phyloP scores from a whole-genome alignment of 2,888 invertebrate species.

The Orthosia gracilis region DNA sequence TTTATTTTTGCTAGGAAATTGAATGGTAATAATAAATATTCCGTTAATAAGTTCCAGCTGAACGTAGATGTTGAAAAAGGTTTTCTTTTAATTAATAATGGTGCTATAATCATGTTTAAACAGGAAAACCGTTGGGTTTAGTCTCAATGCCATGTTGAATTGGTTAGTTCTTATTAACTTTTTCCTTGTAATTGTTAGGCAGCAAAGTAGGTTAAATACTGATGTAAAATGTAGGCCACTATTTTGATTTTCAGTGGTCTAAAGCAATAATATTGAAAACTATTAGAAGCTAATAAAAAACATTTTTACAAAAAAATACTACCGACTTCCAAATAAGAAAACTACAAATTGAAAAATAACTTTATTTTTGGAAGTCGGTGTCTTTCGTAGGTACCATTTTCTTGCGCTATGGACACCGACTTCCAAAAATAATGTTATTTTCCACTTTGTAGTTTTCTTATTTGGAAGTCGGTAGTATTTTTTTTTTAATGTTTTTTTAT shows the following conservation, averaged over 20 bases:
- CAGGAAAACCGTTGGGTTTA: constrained; percentile 23
- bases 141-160: constrained; percentile 27
- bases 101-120: neutral
- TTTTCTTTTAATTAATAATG: neutral
- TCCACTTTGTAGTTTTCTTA: no score
- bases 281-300: no score
- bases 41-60: no score
- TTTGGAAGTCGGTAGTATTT: no score
- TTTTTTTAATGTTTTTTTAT: no score
- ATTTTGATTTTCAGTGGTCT: neutral
- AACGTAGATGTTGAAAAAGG: neutral
- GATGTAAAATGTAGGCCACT: neutral
- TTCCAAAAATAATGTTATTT: no score
- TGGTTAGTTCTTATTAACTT: neutral
- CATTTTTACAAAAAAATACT: no score
- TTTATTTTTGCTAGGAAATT: neutral
- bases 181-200: constrained; percentile 24
- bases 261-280: neutral
- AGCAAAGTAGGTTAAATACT: constrained; percentile 1
- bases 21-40: neutral
- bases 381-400: no score
- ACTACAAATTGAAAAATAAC: no score
- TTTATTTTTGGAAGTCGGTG: no score
- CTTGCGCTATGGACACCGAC: no score
- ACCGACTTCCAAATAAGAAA: no score